A percentile compares a stretch with the other conserved stretches of the same genome.
phyloP scores from a whole-genome alignment of 2,888 invertebrate genomes.

The Drosophila prolongata region DNA sequence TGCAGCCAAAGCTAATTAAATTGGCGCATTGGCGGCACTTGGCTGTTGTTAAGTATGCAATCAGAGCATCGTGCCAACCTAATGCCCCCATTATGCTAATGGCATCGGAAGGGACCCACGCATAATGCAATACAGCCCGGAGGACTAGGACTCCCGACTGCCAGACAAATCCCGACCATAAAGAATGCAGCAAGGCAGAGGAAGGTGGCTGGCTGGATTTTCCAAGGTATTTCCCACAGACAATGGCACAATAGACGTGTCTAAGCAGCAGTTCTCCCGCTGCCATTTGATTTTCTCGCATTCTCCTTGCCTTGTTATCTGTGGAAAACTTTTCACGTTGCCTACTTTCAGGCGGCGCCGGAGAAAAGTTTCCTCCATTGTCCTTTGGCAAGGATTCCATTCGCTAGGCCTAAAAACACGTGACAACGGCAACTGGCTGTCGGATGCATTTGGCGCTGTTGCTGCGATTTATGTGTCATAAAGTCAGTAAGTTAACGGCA shows the following conservation, averaged over 20 bases:
- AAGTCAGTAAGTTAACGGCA: slow-evolving; percentile 82
- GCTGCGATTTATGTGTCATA: slow-evolving; percentile 83
- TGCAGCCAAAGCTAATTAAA: slow-evolving; percentile 74
- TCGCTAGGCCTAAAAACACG: slow-evolving; percentile 44
- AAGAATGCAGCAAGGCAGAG: slow-evolving; percentile 30
- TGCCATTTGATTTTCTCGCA: slow-evolving; percentile 38
- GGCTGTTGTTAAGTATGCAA: slow-evolving; percentile 68
- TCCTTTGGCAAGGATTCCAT: slow-evolving; percentile 25
- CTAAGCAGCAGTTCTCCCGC: slow-evolving; percentile 48
- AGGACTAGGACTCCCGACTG: slow-evolving; percentile 31
- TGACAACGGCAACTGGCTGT: slow-evolving; percentile 35
- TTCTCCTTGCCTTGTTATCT: slow-evolving; percentile 38
- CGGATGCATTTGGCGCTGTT: slow-evolving; percentile 57
- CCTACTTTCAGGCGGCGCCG: slow-evolving; percentile 54
- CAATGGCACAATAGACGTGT: slow-evolving; percentile 60
- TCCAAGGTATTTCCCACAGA: slow-evolving; percentile 42
- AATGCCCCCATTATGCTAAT: slow-evolving; percentile 79
- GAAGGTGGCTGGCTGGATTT: slow-evolving; percentile 11
- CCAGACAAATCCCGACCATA: slow-evolving; percentile 64
- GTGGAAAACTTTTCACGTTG: slow-evolving; percentile 45
- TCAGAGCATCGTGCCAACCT: slow-evolving; percentile 62
- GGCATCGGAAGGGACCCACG: slow-evolving; percentile 65
- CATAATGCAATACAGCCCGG: slow-evolving; percentile 40
- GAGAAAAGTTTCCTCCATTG: slow-evolving; percentile 32
- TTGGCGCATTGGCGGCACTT: slow-evolving; percentile 53